Percentiles rank a stretch among this genome's conserved stretches.
Conservation (phyloP, 1,140 invertebrate species). For the Pinna nobilis region DNA sequence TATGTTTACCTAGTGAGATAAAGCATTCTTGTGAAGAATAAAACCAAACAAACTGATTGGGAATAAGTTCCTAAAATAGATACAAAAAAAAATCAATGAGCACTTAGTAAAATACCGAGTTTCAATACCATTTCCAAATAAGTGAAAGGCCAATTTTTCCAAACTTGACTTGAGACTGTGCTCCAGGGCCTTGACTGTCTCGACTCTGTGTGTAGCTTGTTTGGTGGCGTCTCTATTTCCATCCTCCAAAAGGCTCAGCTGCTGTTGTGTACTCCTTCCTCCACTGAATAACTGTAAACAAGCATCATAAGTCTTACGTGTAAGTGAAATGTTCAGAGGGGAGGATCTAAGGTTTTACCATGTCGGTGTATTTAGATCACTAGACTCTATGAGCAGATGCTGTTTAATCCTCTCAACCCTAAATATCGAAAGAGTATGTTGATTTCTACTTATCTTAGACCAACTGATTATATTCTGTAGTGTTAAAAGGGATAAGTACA, state of each 20-base stretch:
- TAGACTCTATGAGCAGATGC: no score
- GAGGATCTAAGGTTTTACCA: no score
- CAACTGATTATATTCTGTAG: no score
- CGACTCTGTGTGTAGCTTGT: constrained; percentile 90
- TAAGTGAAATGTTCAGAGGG: no score
- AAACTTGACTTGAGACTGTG: constrained; percentile 89
- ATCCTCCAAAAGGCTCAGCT: constrained; percentile 75
- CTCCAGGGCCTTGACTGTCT: constrained; percentile 91
- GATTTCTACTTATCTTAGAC: no score
- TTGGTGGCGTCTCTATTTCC: constrained; percentile 82
- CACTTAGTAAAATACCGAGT: not conserved
- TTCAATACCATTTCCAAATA: constrained; percentile 87
- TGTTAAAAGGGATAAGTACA: no score
- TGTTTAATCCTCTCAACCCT: no score
- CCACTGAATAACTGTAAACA: constrained; percentile 63
- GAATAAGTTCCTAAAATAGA: not conserved
- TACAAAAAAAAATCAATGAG: not conserved
- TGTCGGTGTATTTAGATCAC: no score
- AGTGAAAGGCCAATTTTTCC: constrained; percentile 81
- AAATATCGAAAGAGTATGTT: no score
- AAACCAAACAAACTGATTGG: no score
- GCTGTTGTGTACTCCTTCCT: constrained; percentile 42
- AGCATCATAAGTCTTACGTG: not conserved
- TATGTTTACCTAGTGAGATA: no score
- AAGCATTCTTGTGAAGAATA: no score